phyloP scores from a whole-genome alignment of 2,113 vertebrate genomes.

The Zingel zingel region DNA sequence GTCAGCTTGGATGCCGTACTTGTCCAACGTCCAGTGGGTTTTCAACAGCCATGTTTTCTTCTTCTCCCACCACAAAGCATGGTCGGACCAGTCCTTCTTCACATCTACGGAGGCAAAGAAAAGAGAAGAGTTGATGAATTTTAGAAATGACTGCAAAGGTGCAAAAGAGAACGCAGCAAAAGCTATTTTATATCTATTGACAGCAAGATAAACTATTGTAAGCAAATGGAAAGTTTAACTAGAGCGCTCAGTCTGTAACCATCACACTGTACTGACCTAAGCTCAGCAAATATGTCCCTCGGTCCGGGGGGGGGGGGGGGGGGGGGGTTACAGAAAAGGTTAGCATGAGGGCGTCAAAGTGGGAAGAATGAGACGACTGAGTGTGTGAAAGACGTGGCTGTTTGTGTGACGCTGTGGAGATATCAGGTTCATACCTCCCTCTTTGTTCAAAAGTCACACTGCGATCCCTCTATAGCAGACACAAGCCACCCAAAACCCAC shows the following conservation, averaged over 20 bases:
- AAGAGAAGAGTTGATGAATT: not conserved
- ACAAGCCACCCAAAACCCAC: constrained; percentile 75
- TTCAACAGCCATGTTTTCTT: constrained; percentile 99
- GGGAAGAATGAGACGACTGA: constrained; percentile 39
- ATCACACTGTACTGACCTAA: constrained; percentile 43
- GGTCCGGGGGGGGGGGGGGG: not conserved
- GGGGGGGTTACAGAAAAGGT: constrained; percentile 19
- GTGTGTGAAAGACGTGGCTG: constrained; percentile 63
- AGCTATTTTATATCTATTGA: not conserved
- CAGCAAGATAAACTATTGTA: not conserved
- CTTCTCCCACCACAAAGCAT: constrained; percentile 99
- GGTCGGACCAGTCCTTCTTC: constrained; percentile 99
- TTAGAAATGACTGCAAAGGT: not conserved
- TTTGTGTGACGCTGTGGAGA: constrained; percentile 70
- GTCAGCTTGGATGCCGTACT: constrained; percentile 97
- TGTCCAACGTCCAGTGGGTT: constrained; percentile 99
- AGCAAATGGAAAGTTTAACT: constrained; percentile 30
- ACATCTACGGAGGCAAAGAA: constrained; percentile 85
- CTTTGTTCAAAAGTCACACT: constrained; percentile 73
- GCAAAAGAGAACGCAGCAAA: constrained; percentile 10
- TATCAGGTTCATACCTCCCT: constrained; percentile 78
- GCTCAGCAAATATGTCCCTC: constrained; percentile 56
- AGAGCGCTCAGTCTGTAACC: constrained; percentile 11
- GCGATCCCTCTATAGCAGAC: constrained; percentile 64
- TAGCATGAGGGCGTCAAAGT: constrained; percentile 48